Percentiles rank a stretch among this genome's conserved stretches.
Conservation (phyloP, 2,113 vertebrate genomes). For the Colaptes auratus region DNA sequence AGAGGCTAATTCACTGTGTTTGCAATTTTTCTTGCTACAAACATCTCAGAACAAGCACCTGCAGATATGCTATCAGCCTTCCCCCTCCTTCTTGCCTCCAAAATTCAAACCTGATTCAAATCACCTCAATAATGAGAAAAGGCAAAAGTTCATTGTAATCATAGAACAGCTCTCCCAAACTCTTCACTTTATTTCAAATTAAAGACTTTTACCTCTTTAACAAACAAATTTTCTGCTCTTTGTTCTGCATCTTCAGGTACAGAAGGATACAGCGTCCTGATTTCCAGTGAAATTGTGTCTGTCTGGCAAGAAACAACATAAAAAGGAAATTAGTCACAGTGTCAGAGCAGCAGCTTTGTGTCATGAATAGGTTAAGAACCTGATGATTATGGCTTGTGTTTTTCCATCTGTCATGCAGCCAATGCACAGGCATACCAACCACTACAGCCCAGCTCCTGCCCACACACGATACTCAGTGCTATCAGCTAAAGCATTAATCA, state of each 20-base stretch:
- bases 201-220: slow-evolving; percentile 88
- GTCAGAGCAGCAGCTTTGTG: neutral
- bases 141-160: neutral
- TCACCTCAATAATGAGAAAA: neutral
- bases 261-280: slow-evolving; percentile 88
- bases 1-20: neutral
- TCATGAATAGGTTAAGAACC: slow-evolving; percentile 34
- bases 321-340: neutral
- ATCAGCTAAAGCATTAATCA: slow-evolving; percentile 26
- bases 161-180: neutral
- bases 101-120: neutral
- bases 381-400: neutral
- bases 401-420: neutral
- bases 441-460: neutral
- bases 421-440: slow-evolving; percentile 18
- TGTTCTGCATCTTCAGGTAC: slow-evolving; percentile 91
- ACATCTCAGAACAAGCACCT: neutral
- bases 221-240: slow-evolving; percentile 92
- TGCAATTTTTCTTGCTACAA: neutral
- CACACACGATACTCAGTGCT: neutral
- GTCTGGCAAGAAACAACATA: slow-evolving; percentile 76
- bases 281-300: slow-evolving; percentile 88
- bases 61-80: neutral
- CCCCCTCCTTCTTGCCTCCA: neutral
- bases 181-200: neutral